Base-by-base conservation (phyloP, 1,140 invertebrate species). In the Drosophila quadrilineata region DNA sequence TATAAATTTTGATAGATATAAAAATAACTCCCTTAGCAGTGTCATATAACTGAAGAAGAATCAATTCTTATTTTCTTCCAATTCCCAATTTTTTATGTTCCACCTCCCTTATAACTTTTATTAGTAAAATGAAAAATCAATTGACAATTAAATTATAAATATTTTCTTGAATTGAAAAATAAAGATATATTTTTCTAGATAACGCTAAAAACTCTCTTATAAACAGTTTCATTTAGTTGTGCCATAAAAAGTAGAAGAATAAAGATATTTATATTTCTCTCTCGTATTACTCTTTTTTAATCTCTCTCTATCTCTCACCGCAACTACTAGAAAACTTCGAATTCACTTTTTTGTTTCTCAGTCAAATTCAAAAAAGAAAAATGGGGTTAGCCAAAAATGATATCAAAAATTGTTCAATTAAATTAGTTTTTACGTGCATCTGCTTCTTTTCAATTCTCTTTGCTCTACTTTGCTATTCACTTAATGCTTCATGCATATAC, bases 401-500 rank as follows among this genome's bases (percentile, higher is more conserved):
- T 66, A 60, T 14, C 63, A 29, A 53, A 66, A 66, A 60, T 66
- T 50, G 56, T 66, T 59, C 63, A 66, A 66, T 66, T 66, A 66
- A 66, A 66, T 66, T 66, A 66, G 63, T 52, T 66, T 66, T 60
- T 38, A 52, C 63, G 62, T 59, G 62, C 45, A n/a, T n/a, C n/a
- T n/a, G 45, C 56, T 54, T 50, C 36, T n/a, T n/a, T 10, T n/a
- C n/a, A 31, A 31, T 10, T 31, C 2, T 33, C 22, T 43, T 40
- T n/a, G n/a, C n/a, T 3, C 10, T 10, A 14, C 6, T 50, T 36
- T 45, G 28, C 48, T 48, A 57, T 65, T 65, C 62, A 16, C 12
- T 49, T 56, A 58, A 35, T 66, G 56, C 46, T 59, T 59, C 50
- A 65, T 66, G 56, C 46, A 59, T 53, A 43, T n/a, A n/a, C n/a